Conservation (phyloP, 2,797 vertebrate genomes). For the Halcyon smyrnensis region DNA sequence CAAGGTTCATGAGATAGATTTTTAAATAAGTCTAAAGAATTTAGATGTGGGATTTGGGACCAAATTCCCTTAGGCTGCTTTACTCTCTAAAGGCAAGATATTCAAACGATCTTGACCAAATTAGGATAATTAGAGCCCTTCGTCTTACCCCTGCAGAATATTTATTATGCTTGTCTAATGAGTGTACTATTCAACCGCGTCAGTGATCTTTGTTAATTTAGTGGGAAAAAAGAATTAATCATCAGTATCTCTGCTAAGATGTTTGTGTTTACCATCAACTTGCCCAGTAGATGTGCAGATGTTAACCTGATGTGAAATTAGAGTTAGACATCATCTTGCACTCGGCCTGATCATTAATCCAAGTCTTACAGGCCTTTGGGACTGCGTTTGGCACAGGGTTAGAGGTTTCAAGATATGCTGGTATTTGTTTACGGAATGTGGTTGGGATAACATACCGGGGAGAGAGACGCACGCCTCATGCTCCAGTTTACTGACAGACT, state of each 20-base stretch:
- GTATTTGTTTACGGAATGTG: slow-evolving; percentile 17
- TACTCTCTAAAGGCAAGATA: slow-evolving; percentile 23
- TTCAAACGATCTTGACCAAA: slow-evolving; percentile 25
- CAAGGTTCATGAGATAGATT: slow-evolving; percentile 14
- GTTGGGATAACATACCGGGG: neutral
- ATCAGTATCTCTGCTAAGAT: neutral
- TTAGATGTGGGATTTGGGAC: slow-evolving; percentile 13
- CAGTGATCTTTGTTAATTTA: slow-evolving; percentile 38
- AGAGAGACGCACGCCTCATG: neutral
- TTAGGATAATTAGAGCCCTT: slow-evolving; percentile 42
- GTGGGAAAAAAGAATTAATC: slow-evolving; percentile 16
- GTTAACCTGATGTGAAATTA: slow-evolving; percentile 10
- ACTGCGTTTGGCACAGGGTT: neutral
- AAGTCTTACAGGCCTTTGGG: neutral
- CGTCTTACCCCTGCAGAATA: slow-evolving; percentile 30
- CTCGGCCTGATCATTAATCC: neutral
- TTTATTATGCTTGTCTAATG: slow-evolving; percentile 1
- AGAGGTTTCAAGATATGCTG: neutral
- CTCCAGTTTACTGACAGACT: neutral
- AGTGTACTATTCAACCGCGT: neutral
- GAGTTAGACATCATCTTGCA: neutral
- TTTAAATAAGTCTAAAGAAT: slow-evolving; percentile 16
- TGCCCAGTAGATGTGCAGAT: slow-evolving; percentile 10
- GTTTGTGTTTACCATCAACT: slow-evolving; percentile 13
- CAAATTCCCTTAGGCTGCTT: slow-evolving; percentile 5